A percentile compares a stretch with the other conserved stretches of the same genome.
Conservation (phyloP, 2,113 vertebrate genomes). For the Acrocephalus arundinaceus region DNA sequence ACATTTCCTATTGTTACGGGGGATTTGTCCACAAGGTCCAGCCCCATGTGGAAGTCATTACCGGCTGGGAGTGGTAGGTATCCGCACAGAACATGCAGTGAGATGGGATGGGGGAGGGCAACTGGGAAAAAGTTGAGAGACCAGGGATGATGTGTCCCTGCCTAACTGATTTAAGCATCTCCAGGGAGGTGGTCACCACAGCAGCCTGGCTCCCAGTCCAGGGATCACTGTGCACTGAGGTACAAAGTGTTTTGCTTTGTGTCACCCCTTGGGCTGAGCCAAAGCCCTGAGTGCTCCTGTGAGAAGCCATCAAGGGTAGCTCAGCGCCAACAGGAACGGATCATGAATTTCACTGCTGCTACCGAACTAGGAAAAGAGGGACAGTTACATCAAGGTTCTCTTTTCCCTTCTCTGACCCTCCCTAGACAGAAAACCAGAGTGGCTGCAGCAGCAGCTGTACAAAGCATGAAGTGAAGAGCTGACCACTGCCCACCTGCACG, state of each 20-base stretch:
- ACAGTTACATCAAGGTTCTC: neutral
- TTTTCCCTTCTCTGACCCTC: neutral
- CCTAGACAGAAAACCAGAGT: neutral
- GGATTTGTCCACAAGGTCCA: constrained; percentile 58
- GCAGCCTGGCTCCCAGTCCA: neutral
- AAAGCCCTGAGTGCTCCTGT: neutral
- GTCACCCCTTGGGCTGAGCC: neutral
- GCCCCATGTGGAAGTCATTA: constrained; percentile 72
- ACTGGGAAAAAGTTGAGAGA: constrained; percentile 2
- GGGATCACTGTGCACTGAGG: neutral
- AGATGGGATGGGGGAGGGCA: constrained; percentile 48
- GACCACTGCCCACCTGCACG: constrained; percentile 40
- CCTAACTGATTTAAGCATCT: constrained; percentile 32
- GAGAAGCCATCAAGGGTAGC: neutral
- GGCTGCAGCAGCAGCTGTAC: constrained; percentile 23
- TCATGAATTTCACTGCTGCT: constrained; percentile 12
- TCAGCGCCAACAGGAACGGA: neutral
- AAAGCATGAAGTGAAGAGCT: neutral
- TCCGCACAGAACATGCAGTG: constrained; percentile 23
- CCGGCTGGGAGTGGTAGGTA: constrained; percentile 65
- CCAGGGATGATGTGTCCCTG: constrained; percentile 25
- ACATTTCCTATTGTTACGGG: constrained; percentile 62
- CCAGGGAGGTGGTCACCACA: neutral
- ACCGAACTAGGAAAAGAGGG: neutral
- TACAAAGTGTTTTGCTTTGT: neutral